Base-by-base conservation (phyloP, 2,113 vertebrate species). In the Coregonus clupeaformis region DNA sequence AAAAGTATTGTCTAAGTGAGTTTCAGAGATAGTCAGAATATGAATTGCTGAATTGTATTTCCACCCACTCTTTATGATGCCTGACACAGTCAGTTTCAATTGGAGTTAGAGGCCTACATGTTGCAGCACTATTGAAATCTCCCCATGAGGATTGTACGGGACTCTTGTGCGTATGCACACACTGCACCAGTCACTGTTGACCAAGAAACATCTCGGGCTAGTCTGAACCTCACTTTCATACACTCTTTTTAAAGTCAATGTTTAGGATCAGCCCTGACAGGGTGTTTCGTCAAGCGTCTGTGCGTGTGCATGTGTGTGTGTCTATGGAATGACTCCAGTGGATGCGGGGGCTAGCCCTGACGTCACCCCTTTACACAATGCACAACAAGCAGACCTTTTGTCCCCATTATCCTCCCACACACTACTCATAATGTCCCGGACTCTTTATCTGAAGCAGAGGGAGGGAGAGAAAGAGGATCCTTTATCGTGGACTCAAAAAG, bases 381-480 rank as follows among this genome's bases (percentile, higher is more conserved):
- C 79, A 78, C 79, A 91, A 92, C 88, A 91, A 90, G 67, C 62
- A 16, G 83, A 72, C 80, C 90, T 89, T 89, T 90, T 92, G 90
- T 92, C 89, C 82, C 79, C 27, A 78, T 73, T 30, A n/a, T 77
- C 81, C 82, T 14, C 88, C 89, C 88, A 88, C 89, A 82, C 82
- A 86, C 73, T 13, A 71, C 85, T 85, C 82, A 80, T 89, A 87
- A 88, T 79, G 82, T 84, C 71, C 32, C 25, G 82, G 86, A 88
- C 88, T 89, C 86, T 88, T 85, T 87, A 91, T 89, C 89, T 77
- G 68, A 85, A 30, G 64, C 77, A 68, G 68, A 90, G 81, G 83
- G 79, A 77, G 82, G 80, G 30, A 63, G 65, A 42, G 73, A 79
- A 49, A 73, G 73, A 59, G 73, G 79, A 13, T 4, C 16, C 18